Evolutionary conservation across 2,113 vertebrate species (phyloP).

Genomic region (Sardina pilchardus): DNA sequence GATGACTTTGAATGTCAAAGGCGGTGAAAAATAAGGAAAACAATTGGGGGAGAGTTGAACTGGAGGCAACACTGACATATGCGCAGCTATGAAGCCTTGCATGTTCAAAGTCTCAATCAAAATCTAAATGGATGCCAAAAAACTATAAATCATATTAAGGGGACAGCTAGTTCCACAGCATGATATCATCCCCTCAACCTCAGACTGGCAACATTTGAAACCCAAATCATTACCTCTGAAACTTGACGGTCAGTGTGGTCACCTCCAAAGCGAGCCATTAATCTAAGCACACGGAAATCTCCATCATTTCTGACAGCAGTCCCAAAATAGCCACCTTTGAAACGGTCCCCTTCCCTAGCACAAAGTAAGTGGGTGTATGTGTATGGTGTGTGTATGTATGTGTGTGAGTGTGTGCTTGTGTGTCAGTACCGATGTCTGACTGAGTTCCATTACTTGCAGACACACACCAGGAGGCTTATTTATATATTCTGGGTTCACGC

Average conservation of each 20-base stretch:
- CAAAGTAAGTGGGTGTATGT: too few species aligned
- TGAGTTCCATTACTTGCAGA: neutral
- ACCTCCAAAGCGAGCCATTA: neutral
- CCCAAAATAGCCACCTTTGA: slow-evolving; percentile 36
- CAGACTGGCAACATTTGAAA: neutral
- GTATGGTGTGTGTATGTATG: neutral
- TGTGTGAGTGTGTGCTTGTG: neutral
- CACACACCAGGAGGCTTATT: neutral
- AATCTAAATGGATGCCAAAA: neutral
- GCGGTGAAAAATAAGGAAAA: neutral
- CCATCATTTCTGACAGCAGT: slow-evolving; percentile 21
- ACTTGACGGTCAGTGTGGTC: neutral
- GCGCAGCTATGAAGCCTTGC: too few species aligned
- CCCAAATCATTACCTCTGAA: neutral
- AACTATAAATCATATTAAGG: neutral
- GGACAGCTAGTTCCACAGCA: neutral
- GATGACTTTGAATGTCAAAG: slow-evolving; percentile 1
- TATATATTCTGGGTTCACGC: slow-evolving; percentile 18
- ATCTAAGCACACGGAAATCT: slow-evolving; percentile 31
- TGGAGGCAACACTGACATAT: neutral
- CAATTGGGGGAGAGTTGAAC: neutral
- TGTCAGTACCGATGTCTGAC: neutral
- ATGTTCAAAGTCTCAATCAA: neutral
- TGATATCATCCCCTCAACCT: neutral
- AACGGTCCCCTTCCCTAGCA: too few species aligned